Evolutionary conservation across 2,797 vertebrate genomes (phyloP), one percentile per base, ranked within the genome.

Genomic region (Spea hammondii): DNA sequence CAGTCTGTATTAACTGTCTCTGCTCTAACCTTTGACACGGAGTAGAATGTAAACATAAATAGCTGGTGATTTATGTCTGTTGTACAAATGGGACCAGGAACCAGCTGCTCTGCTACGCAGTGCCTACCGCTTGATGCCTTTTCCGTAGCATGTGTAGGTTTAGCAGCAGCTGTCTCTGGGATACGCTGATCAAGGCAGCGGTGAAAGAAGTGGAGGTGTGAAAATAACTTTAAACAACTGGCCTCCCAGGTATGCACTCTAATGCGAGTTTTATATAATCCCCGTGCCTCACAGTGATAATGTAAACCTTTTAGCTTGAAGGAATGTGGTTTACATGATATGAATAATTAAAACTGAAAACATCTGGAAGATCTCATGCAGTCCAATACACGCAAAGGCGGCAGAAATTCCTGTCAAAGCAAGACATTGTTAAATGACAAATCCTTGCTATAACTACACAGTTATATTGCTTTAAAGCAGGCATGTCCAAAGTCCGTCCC

Each of bases 301-400:
- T 70, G 57, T 77, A 77, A 70, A 70, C 74, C 48, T 70, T 62
- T 77, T 54, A 17, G 48, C n/a, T 10, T 50, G 11, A 77, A 77
- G 76, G 76, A 68, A 77, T 77, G 67, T 17, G 64, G 44, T 57
- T 72, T 60, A 60, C 32, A 67, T 70, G 17, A 54, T 70, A 53
- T 0, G 55, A 44, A 77, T 59, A 60, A 45, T 64, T 76, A 69
- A 53, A 17, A 64, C 47, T 6, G 8, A 51, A 64, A 57, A 64
- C 67, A 62, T 77, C 55, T 77, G 67, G 57, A 64, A 65, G 11
- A 53, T 53, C 32, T 70, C 76, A 70, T 45, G 46, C 32, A 12
- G 9, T 50, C 48, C 46, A 17, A 46, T 44, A 48, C 50, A 46
- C 44, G 70, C 59, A 17, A 6, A 17, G 59, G 12, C 59, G 32